Evolutionary conservation across 2,888 invertebrate species (phyloP).

Genomic region (Apamea sordens): DNA sequence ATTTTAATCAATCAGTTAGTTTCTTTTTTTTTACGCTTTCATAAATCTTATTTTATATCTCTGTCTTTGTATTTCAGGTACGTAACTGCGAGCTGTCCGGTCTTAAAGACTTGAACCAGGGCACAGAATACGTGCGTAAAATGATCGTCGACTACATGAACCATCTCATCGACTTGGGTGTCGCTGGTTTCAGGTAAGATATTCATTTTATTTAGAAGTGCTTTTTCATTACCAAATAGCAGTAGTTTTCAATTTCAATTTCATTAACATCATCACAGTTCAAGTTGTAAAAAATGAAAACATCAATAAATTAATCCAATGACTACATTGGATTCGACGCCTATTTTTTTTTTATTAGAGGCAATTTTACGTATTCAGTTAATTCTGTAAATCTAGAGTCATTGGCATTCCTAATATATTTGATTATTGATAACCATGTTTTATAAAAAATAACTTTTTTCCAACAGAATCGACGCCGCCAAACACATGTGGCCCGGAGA

Average conservation of each 20-base stretch:
- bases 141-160: slow-evolving; percentile 92
- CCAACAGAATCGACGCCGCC: slow-evolving; percentile 92
- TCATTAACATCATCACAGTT: not conserved
- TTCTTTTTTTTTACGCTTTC: too few relatives aligned
- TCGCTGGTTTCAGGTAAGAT: slow-evolving; percentile 94
- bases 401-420: not conserved
- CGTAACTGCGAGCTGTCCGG: slow-evolving; percentile 93
- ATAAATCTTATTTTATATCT: too few relatives aligned
- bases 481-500: slow-evolving; percentile 95
- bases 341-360: not conserved
- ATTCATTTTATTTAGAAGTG: not conserved
- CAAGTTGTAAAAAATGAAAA: not conserved
- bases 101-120: slow-evolving; percentile 92
- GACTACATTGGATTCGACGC: too few relatives aligned
- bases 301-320: too few relatives aligned
- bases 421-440: not conserved
- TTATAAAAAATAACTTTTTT: not conserved
- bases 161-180: slow-evolving; percentile 92
- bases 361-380: not conserved
- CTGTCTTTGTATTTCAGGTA: slow-evolving; percentile 79
- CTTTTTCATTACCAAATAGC: not conserved
- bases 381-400: not conserved
- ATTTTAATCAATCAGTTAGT: not conserved
- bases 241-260: not conserved
- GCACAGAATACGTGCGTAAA: slow-evolving; percentile 90